Base-by-base conservation (phyloP, 2,888 invertebrate species). In the Busseola fusca region DNA sequence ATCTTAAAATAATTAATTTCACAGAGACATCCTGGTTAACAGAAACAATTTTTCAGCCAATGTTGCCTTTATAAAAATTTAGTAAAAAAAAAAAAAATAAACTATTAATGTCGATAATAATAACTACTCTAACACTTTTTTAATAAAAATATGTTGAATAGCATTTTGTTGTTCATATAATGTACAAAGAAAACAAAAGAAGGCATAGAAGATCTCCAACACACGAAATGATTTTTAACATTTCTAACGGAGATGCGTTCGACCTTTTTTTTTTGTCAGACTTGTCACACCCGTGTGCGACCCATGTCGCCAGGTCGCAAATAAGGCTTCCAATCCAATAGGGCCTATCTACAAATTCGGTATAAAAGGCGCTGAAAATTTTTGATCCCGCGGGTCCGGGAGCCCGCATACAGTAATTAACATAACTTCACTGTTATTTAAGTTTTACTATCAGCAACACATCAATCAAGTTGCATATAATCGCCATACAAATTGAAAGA, bases 211-310 rank as follows among this genome's bases (percentile, higher is more conserved):
- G 16, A 40, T 40, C 14, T 9, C 18, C 18, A 40, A 66, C 9
- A 65, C 50, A 30, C 37, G 6, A 25, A 10, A 37, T 59, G 10
- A 25, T 40, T 42, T 40, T 27, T 40, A 40, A 25, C 10, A n/a
- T 50, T 34, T 69, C 34, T n/a, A n/a, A 69, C 34, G 54, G 25
- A 16, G 21, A 48, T 37, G 34, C 54, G 34, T 34, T 54, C 34
- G 21, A 54, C 25, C 42, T 54, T 54, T 67, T 68, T 54, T 67
- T 68, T 69, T 16, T 54, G n/a, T 54, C 69, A 69, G 34, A 34
- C 40, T 25, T 48, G 45, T 27, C 16, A 25, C 21, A 62, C 48
- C 45, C 7, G 18, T 45, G 1, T 60, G 21, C 45, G 56, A 48
- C 27, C 37, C 68, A 37, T 18, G 18, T 70, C 27, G 52, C 18